Base-by-base conservation (phyloP, 2,797 vertebrate species). In the Galaxias olidus region DNA sequence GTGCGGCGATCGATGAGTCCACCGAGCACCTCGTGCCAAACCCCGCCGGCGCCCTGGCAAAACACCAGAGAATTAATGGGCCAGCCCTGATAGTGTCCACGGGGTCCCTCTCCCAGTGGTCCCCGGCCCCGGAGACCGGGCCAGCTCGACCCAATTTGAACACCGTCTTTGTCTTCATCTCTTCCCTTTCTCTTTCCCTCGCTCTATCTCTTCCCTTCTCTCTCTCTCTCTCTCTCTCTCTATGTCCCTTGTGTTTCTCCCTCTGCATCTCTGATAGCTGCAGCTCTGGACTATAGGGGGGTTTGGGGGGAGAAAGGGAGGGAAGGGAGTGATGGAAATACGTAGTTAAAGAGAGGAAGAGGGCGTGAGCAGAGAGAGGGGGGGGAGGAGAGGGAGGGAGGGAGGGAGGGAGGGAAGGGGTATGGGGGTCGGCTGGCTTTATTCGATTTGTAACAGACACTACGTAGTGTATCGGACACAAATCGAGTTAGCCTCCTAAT, bases 371-470 rank as follows among this genome's bases (percentile, higher is more conserved):
- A 15, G 14, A 3, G 11, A 52, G 65, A 10, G 19, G 40, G 40
- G 13, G 45, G 9, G 30, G 18, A 4, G 11, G 41, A 47, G 9
- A 43, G 13, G 9, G 46, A 12, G 44, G 48, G 41, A n/a, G 41
- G 14, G 43, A 41, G 11, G 41, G 20, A 53, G 4, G 54, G 65
- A 54, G 61, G 60, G 72, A 44, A 71, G 10, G 18, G 12, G 20
- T 17, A n/a, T 43, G 41, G 19, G 45, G 63, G 66, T 47, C 73
- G 66, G 66, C 58, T 44, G 63, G 72, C 68, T 83, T 89, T 86
- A 91, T 90, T 91, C 85, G 88, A 90, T 91, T 86, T 83, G 83
- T 87, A 87, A 86, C 76, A 86, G 74, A 88, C 77, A 81, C 85
- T 84, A 91, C 86, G 86, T 84, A 85, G 80, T 77, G 81, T 85